A percentile compares a stretch with the other conserved stretches of the same genome.
Conservation (phyloP, 1,140 invertebrate species). For the Prorops nasuta region DNA sequence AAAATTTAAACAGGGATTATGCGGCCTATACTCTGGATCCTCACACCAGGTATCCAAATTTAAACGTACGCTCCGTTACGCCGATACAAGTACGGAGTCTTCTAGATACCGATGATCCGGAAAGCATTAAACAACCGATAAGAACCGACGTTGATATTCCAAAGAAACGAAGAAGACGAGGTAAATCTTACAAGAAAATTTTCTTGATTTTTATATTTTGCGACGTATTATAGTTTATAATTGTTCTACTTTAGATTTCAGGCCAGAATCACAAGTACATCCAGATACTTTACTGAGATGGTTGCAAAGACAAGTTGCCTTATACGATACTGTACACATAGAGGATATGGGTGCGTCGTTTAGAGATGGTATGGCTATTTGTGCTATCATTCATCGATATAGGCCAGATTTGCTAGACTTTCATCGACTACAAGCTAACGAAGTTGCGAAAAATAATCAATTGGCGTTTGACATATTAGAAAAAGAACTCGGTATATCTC, state of each 20-base stretch:
- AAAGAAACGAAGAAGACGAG: slow-evolving; percentile 66
- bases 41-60: slow-evolving; percentile 68
- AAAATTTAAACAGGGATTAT: slow-evolving; percentile 90
- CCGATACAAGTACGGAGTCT: slow-evolving; percentile 66
- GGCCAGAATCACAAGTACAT: slow-evolving; percentile 64
- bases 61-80: slow-evolving; percentile 59
- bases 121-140: slow-evolving; percentile 60
- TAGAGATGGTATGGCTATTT: slow-evolving; percentile 74
- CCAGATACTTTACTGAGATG: slow-evolving; percentile 74
- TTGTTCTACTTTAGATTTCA: slow-evolving; percentile 14
- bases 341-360: slow-evolving; percentile 72
- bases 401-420: slow-evolving; percentile 85
- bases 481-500: slow-evolving; percentile 72
- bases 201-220: too few species aligned
- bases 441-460: slow-evolving; percentile 72
- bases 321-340: slow-evolving; percentile 67
- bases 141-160: slow-evolving; percentile 56
- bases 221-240: neutral
- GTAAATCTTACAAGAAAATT: slow-evolving; percentile 37
- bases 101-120: slow-evolving; percentile 64
- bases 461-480: slow-evolving; percentile 80
- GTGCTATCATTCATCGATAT: slow-evolving; percentile 83
- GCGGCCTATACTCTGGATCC: slow-evolving; percentile 88
- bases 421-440: slow-evolving; percentile 64
- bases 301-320: slow-evolving; percentile 72